Conservation (phyloP, 2,113 vertebrate species). For the Pachypanchax playfairii region DNA sequence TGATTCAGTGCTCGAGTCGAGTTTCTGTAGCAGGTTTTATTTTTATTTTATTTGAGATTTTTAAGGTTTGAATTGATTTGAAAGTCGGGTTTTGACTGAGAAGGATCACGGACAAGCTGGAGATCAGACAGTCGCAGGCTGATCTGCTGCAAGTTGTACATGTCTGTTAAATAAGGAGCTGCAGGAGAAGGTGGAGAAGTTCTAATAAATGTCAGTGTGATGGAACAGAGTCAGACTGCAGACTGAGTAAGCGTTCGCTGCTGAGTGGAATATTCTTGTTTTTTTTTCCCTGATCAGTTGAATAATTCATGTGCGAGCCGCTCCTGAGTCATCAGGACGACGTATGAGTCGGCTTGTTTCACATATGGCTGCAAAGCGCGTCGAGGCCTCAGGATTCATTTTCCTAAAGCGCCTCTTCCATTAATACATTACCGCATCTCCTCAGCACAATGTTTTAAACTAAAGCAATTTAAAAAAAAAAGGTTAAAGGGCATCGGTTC, state of each 20-base stretch:
- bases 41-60: no score
- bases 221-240: constrained; percentile 13
- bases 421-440: no score
- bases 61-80: no score
- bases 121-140: no score
- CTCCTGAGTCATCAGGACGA: constrained; percentile 33
- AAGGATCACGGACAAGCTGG: no score
- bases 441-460: no score
- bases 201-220: constrained; percentile 32
- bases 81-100: no score
- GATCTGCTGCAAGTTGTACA: neutral
- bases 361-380: constrained; percentile 26
- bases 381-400: constrained; percentile 19
- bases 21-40: no score
- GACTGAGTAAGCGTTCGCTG: constrained; percentile 22
- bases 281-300: constrained; percentile 27
- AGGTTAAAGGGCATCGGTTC: no score
- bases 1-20: no score
- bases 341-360: constrained; percentile 20
- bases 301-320: constrained; percentile 56
- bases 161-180: neutral
- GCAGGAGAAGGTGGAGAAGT: constrained; percentile 2
- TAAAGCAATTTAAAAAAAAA: no score
- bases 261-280: constrained; percentile 46
- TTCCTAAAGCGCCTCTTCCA: neutral